These are phyloP conservation scores for Drosophila koepferae DNA, from an alignment of 2,888 invertebrate species.

Conservation along the genomic window DNA sequence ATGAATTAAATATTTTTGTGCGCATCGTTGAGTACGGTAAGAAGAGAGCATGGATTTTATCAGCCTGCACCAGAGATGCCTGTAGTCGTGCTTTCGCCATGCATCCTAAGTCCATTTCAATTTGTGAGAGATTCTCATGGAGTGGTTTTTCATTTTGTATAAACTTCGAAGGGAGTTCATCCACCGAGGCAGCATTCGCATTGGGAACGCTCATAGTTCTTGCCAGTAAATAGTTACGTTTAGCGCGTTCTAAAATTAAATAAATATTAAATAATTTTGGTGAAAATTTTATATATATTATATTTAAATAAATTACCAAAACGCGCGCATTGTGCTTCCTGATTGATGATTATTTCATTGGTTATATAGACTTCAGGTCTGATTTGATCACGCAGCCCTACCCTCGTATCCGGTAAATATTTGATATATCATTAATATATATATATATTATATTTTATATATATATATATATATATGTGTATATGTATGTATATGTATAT, in stretches of 20 bases:
- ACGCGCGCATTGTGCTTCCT: slow-evolving; percentile 89
- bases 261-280: neutral
- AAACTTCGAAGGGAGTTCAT: slow-evolving; percentile 77
- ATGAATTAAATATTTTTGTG: neutral
- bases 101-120: slow-evolving; percentile 84
- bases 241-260: slow-evolving; percentile 69
- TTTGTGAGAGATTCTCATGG: slow-evolving; percentile 78
- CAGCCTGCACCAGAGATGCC: slow-evolving; percentile 77
- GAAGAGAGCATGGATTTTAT: slow-evolving; percentile 29
- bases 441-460: too few relatives aligned
- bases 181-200: slow-evolving; percentile 56
- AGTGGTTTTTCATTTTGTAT: slow-evolving; percentile 82
- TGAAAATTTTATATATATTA: too few relatives aligned
- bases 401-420: too few relatives aligned
- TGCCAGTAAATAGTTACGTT: slow-evolving; percentile 60
- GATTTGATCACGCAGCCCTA: slow-evolving; percentile 88
- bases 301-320: slow-evolving; percentile 70
- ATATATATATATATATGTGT: neutral
- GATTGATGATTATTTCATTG: slow-evolving; percentile 95
- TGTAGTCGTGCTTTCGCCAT: slow-evolving; percentile 76
- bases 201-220: slow-evolving; percentile 39
- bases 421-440: too few relatives aligned
- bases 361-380: slow-evolving; percentile 95
- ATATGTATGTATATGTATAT: slow-evolving; percentile 2
- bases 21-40: slow-evolving; percentile 32